These are phyloP conservation scores for Rousettus leschenaultii DNA, from an alignment of 2,113 vertebrate genomes.

Conservation along the genomic window DNA sequence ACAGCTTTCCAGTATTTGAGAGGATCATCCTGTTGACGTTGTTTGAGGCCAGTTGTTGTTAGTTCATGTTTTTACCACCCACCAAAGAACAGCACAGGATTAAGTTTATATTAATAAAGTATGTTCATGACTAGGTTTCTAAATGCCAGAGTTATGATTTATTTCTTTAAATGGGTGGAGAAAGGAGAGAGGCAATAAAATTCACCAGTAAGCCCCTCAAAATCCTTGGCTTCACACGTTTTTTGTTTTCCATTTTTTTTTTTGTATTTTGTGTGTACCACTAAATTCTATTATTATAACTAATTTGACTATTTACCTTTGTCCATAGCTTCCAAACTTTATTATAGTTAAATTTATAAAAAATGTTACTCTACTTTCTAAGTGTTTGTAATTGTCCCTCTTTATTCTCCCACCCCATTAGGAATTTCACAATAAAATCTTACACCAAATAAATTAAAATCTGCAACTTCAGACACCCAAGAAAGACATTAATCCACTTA, in stretches of 20 bases:
- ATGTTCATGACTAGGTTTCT: constrained; percentile 53
- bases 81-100: constrained; percentile 44
- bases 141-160: constrained; percentile 63
- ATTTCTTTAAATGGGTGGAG: constrained; percentile 60
- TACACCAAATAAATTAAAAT: constrained; percentile 71
- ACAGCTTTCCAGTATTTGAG: background rate
- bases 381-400: constrained; percentile 44
- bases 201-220: constrained; percentile 25
- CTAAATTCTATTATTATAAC: background rate
- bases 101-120: constrained; percentile 67
- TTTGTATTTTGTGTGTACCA: background rate
- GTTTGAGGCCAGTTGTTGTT: constrained; percentile 54
- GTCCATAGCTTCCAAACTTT: background rate
- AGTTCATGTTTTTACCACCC: constrained; percentile 62
- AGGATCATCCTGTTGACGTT: background rate
- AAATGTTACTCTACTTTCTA: background rate
- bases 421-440: constrained; percentile 72
- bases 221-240: constrained; percentile 38
- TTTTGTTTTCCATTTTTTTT: background rate
- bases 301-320: constrained; percentile 10
- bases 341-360: background rate
- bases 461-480: constrained; percentile 72
- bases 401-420: constrained; percentile 36
- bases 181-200: constrained; percentile 57
- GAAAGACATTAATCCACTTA: constrained; percentile 68